Evolutionary conservation across 2,888 invertebrate genomes (phyloP).

Genomic region (Cotesia congregata): DNA sequence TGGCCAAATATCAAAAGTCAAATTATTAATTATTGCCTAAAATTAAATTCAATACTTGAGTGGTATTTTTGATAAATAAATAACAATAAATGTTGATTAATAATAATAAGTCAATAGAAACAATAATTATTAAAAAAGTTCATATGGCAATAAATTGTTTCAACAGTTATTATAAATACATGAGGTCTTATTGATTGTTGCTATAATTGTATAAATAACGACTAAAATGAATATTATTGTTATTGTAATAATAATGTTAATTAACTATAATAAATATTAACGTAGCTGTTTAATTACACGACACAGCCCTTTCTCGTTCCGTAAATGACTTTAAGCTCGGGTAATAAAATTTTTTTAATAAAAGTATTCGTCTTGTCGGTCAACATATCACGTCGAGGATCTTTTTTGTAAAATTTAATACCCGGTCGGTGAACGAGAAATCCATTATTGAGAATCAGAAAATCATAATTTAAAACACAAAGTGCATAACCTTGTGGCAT

Average conservation of each 20-base stretch:
- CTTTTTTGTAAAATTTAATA: constrained; percentile 86
- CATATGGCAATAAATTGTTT: background rate
- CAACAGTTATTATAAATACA: constrained; percentile 4
- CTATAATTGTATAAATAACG: constrained; percentile 17
- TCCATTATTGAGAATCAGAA: constrained; percentile 93
- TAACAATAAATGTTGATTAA: constrained; percentile 3
- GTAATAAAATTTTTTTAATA: constrained; percentile 85
- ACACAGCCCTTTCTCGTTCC: constrained; percentile 85
- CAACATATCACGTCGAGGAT: constrained; percentile 81
- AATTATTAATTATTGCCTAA: background rate
- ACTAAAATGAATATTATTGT: background rate
- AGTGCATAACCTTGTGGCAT: constrained; percentile 96
- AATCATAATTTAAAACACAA: constrained; percentile 92
- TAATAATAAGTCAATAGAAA: constrained; percentile 14
- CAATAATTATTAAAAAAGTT: background rate
- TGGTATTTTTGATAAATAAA: constrained; percentile 5
- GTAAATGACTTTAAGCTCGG: constrained; percentile 87
- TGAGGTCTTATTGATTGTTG: constrained; percentile 27
- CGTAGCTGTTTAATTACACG: constrained; percentile 73
- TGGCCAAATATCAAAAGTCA: background rate
- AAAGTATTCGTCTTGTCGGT: constrained; percentile 83
- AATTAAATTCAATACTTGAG: background rate
- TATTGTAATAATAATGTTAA: background rate
- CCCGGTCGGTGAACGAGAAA: constrained; percentile 94
- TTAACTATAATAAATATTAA: constrained; percentile 3